A percentile compares a stretch with the other conserved stretches of the same genome.
Conservation (phyloP, 2,797 vertebrate species). For the Pelobates cultripes region DNA sequence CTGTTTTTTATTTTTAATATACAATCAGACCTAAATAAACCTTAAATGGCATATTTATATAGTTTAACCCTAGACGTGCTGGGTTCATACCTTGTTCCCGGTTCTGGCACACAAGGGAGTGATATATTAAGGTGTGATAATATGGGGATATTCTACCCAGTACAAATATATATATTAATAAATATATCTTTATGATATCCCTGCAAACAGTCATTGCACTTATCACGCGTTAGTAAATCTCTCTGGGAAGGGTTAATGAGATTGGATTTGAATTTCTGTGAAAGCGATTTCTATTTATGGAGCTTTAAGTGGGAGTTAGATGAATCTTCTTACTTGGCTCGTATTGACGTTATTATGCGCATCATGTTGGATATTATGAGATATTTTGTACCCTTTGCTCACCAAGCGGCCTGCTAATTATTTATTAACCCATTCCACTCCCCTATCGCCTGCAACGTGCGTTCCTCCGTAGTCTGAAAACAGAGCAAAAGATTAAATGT, state of each 20-base stretch:
- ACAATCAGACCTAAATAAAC: not conserved
- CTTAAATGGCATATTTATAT: too few species aligned
- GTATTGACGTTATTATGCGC: not conserved
- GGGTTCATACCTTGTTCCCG: too few species aligned
- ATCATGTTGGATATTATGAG: not conserved
- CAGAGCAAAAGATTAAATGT: too few species aligned
- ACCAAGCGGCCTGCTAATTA: constrained; percentile 5
- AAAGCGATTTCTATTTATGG: not conserved
- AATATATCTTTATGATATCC: too few species aligned
- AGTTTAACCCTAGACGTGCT: too few species aligned
- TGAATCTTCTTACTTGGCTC: not conserved
- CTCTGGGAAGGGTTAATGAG: not conserved
- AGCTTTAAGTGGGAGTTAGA: not conserved
- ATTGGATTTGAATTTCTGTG: not conserved
- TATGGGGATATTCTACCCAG: not conserved
- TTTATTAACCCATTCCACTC: constrained; percentile 30
- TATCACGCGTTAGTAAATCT: not conserved
- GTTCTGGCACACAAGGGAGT: too few species aligned
- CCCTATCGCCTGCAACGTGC: not conserved
- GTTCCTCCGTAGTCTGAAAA: too few species aligned
- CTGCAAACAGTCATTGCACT: not conserved
- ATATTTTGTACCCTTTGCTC: not conserved
- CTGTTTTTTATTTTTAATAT: constrained; percentile 12
- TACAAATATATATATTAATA: not conserved
- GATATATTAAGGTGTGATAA: not conserved